Evolutionary conservation across 2,888 invertebrate genomes (phyloP), one percentile per base, ranked within the genome.

Genomic region (Druceiella hillmani): DNA sequence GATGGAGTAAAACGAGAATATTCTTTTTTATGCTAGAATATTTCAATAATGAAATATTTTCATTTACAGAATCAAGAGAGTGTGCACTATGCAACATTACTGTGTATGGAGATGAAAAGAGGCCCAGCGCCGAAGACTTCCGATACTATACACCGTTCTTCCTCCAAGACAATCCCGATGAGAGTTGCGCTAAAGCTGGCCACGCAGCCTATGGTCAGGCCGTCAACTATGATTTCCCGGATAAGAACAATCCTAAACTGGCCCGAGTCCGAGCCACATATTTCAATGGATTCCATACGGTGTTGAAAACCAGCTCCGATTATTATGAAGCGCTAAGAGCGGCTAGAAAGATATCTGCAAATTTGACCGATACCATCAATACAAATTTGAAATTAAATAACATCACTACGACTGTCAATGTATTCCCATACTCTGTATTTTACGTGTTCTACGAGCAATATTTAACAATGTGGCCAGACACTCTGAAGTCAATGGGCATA

Each of bases 401-500:
- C 12, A 54, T 58, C 38, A 63, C 59, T 25, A 50, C 52, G 1
- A 65, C 66, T 0, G 74, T 83, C 15, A 81, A 79, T 59, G 87
- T 90, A 45, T 89, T 89, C 60, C 88, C 89, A 0, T 90, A 98
- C 69, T 94, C 88, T 1, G 81, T 97, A 33, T 95, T 95, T 70
- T 99, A 99, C 61, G 97, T 99, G 15, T 99, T 93, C 70, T 99
- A 99, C 61, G 99, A 99, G 61, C 98, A 99, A 68, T 99, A 99
- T 64, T 70, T 97, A 47, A 92, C 92, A 5, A 93, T 97, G 79
- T 91, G 94, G 84, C 76, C 83, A 0, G 93, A 97, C 55, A 90
- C 94, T 0, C 59, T 92, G 17, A 78, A 83, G 56, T 91, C 91
- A 53, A 76, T 99, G 64, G 83, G 84, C 11, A 83, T 94, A 38